phyloP scores from a whole-genome alignment of 2,888 invertebrate species.

The Phengaris arion region DNA sequence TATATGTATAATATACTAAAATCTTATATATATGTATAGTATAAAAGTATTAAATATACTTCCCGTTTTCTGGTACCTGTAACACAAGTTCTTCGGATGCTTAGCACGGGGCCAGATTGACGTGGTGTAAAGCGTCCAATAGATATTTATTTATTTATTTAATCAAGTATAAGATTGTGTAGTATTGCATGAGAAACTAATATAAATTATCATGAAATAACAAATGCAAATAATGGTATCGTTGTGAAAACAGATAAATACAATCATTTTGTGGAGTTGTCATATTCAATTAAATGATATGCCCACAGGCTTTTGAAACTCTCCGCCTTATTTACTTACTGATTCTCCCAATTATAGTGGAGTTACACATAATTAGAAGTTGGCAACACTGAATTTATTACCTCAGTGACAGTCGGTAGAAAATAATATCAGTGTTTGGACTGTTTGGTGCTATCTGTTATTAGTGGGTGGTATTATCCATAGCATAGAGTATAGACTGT shows the following conservation, averaged over 20 bases:
- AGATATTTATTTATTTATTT: no score
- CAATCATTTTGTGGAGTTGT: neutral
- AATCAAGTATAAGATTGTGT: no score
- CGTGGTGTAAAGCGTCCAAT: no score
- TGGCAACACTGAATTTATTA: conserved; percentile 7
- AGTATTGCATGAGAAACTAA: no score
- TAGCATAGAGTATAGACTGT: neutral
- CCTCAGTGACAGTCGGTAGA: neutral
- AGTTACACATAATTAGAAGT: neutral
- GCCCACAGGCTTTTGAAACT: neutral
- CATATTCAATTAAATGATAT: conserved; percentile 4
- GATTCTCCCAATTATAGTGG: conserved; percentile 13
- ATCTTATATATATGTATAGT: no score
- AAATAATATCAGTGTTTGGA: neutral
- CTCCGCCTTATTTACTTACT: conserved; percentile 13
- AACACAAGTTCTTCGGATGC: no score
- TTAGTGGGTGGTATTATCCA: neutral
- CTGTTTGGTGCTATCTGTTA: neutral
- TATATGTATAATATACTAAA: no score
- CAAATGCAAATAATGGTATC: neutral
- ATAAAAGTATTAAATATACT: no score
- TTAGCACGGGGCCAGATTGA: no score
- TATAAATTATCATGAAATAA: no score
- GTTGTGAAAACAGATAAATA: neutral
- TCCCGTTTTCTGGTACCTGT: no score